phyloP scores from a whole-genome alignment of 2,888 invertebrate species.

The Diaprepes abbreviatus region DNA sequence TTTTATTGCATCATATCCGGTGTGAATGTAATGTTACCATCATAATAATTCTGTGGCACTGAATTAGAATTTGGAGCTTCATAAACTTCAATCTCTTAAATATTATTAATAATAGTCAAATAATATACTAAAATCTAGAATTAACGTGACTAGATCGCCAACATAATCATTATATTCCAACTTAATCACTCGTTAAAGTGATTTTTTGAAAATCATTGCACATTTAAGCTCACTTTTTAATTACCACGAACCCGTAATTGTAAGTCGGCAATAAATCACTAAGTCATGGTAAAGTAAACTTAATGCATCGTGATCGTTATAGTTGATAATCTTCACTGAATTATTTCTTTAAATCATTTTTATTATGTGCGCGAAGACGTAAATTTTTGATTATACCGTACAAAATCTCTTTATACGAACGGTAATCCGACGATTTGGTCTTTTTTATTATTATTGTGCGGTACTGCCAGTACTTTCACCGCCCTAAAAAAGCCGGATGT shows the following conservation, averaged over 20 bases:
- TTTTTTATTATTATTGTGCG: constrained; percentile 26
- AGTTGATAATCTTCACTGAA: constrained; percentile 18
- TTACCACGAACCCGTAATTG: constrained; percentile 12
- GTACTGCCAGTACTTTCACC: constrained; percentile 34
- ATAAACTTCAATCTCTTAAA: no score
- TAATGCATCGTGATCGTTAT: constrained; percentile 19
- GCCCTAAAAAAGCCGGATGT: constrained; percentile 31
- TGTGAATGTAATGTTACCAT: no score
- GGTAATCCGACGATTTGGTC: constrained; percentile 14
- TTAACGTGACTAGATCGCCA: no score
- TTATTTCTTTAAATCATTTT: constrained; percentile 34
- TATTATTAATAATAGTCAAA: no score
- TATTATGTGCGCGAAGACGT: constrained; percentile 27
- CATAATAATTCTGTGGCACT: no score
- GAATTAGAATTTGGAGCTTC: no score
- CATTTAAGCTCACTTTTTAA: constrained; percentile 15
- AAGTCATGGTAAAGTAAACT: constrained; percentile 10
- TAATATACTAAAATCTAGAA: no score
- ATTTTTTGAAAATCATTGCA: constrained; percentile 10
- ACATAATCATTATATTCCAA: not conserved
- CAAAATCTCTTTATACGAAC: constrained; percentile 26
- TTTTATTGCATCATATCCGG: no score
- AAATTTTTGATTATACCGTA: constrained; percentile 30
- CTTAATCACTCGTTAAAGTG: not conserved
- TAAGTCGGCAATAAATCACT: constrained; percentile 23